Base-by-base conservation (phyloP, 1,140 invertebrate species). In the Chrysomallon squamiferum region DNA sequence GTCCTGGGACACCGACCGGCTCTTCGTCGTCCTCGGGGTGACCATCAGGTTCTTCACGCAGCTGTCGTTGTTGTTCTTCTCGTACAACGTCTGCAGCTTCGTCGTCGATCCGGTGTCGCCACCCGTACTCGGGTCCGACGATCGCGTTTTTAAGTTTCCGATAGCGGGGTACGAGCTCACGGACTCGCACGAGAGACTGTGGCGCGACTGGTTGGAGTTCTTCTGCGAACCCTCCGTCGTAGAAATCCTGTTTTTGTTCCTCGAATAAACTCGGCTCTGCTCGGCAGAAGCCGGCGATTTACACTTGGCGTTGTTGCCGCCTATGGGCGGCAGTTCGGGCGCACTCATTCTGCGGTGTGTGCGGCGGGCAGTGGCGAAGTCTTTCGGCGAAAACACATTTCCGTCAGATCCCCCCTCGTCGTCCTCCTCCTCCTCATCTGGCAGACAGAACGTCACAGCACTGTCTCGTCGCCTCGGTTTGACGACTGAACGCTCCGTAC, bases 391-490 rank as follows among this genome's bases (percentile, higher is more conserved):
- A 38, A 38, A 38, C 15, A 7, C 35, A 38, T 38, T 15, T 11
- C 49, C 11, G 15, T 3, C 9, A 3, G 2, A 27, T 15, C 50
- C 9, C n/a, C 29, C 25, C n/a, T 54, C 50, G 15, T 20, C 50
- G 29, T 54, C 50, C 25, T 47, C 45, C n/a, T 47, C 45, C 45
- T n/a, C n/a, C 22, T 54, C 50, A 27, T 54, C 50, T 54, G 50
- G 50, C 3, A 54, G 50, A 3, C 25, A 15, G n/a, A 54, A 54
- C 22, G 50, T 54, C 15, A 54, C 50, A 11, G 50, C 50, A 27
- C 50, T 54, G 2, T 22, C 50, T 27, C 50, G 7, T 30, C 50
- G 50, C 2, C 29, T 54, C 9, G 50, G 3, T 30, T 54, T 54
- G 15, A 13, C 22, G 29, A 15, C 25, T 20, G 15, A 25, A 54